Evolutionary conservation across 2,888 invertebrate genomes (phyloP), one percentile per base, ranked within the genome.

Genomic region (Noctua pronuba): DNA sequence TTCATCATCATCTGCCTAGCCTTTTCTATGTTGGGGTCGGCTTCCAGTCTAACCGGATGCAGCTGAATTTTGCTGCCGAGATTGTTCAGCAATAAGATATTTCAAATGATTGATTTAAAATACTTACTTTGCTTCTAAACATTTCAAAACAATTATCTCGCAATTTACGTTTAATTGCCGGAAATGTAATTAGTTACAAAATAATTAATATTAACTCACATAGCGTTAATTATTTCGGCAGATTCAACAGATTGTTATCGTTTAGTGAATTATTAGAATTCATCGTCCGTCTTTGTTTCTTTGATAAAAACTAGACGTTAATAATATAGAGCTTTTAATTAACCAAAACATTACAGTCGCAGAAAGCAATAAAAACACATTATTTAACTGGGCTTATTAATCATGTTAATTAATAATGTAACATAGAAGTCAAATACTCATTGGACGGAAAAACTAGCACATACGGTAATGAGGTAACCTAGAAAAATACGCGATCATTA

Each of bases 151-250:
- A 66, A 62, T 65, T 66, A 55, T 24, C 38, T 58, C 16, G 38
- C 28, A 70, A 28, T 72, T 66, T n/a, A 65, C 49, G 41, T 73
- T 41, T 72, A 60, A 75, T 83, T 58, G 31, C 24, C 70, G 71
- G 58, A 79, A 74, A 64, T 46, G 5, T 70, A 58, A 73, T 79
- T 70, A 83, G 38, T 44, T 62, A 24, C 46, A 58, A 62, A 79
- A 41, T 83, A 78, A 81, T 82, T 52, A 76, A 79, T 44, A 28
- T 69, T 49, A 49, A 49, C 38, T 65, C 65, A 66, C 21, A 65
- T n/a, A 55, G 28, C n/a, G 35, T 58, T 70, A 69, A 78, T 65
- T 83, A 83, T 60, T 69, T 82, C 44, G 41, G 75, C 49, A 65
- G 76, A 70, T 81, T 68, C 44, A 66, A 69, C 35, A 72, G 62